Evolutionary conservation across 53 echinoderm and acorn worm genomes (phyloP).

Genomic region (Echinometra lucunter): DNA sequence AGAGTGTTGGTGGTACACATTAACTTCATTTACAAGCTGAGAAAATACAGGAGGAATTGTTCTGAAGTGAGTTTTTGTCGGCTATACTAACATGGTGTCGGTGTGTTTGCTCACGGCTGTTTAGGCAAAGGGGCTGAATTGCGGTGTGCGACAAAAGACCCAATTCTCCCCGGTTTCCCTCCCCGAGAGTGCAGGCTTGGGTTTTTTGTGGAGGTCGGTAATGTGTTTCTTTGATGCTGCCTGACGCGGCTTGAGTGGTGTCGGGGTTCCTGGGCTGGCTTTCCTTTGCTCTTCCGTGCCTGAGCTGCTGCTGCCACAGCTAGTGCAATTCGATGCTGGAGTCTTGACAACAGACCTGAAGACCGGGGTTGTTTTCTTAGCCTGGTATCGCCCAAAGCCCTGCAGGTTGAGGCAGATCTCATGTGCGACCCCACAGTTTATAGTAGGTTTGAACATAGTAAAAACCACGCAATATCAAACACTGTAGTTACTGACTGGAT

Average conservation of each 20-base stretch:
- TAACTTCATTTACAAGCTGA: constrained; percentile 69
- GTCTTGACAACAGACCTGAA: constrained; percentile 29
- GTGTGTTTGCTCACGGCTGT: constrained; percentile 71
- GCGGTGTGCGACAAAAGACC: constrained; percentile 65
- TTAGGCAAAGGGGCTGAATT: constrained; percentile 65
- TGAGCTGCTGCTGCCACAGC: constrained; percentile 11
- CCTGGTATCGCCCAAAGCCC: constrained; percentile 62
- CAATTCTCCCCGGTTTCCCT: constrained; percentile 60
- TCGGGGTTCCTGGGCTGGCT: background rate
- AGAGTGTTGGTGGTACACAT: constrained; percentile 62
- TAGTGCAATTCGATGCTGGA: constrained; percentile 48
- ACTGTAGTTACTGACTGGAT: background rate
- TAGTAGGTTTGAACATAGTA: background rate
- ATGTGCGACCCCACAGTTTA: constrained; percentile 1
- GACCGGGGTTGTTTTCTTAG: constrained; percentile 61
- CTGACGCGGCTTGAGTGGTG: background rate
- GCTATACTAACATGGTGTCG: constrained; percentile 62
- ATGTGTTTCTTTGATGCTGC: background rate
- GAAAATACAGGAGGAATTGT: constrained; percentile 68
- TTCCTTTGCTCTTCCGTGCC: background rate
- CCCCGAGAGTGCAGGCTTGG: constrained; percentile 57
- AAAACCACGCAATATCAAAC: background rate
- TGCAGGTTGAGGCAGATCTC: constrained; percentile 39
- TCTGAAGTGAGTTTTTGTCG: constrained; percentile 68
- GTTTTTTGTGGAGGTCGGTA: constrained; percentile 24